Base-by-base conservation (phyloP, 92 coral and sea anemone genomes). In the Actinernus sp. region DNA sequence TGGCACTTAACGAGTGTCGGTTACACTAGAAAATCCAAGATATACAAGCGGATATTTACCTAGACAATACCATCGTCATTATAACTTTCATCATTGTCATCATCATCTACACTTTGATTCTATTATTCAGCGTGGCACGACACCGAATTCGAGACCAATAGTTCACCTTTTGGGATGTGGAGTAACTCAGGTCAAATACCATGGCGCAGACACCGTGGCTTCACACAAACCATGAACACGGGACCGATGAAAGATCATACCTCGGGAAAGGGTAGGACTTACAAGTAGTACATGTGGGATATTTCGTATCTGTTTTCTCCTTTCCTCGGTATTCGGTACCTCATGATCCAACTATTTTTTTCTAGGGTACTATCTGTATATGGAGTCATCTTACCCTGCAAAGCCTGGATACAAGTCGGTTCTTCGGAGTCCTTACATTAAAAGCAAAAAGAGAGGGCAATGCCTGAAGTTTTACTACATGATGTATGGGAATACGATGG, bases 81-180 rank as follows among this genome's bases (percentile, higher is more conserved):
- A n/a, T n/a, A n/a, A n/a, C n/a, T n/a, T n/a, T n/a, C n/a, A n/a
- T n/a, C n/a, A n/a, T n/a, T n/a, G n/a, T n/a, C n/a, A n/a, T n/a
- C n/a, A n/a, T n/a, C n/a, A n/a, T n/a, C n/a, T n/a, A n/a, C n/a
- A n/a, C n/a, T n/a, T n/a, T n/a, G n/a, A n/a, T n/a, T n/a, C n/a
- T n/a, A n/a, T n/a, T n/a, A n/a, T 51, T 55, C 65, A 93, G 98
- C 68, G 2, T 11, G 4, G 1, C 84, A 89, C 44, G 96, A 89
- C 55, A 67, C 81, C 1, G 98, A 93, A 57, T 93, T 93, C 89
- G 96, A 91, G 51, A 63, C 68, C 21, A 24, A 85, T 1, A 58
- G 85, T 33, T n/a, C n/a, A n/a, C n/a, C n/a, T n/a, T n/a, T n/a
- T n/a, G 98, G 96, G 13, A 63, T 89, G 78, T 93, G 98, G 98